Evolutionary conservation across 2,888 invertebrate genomes (phyloP), one percentile per base, ranked within the genome.

Genomic region (Synergus gifuensis): DNA sequence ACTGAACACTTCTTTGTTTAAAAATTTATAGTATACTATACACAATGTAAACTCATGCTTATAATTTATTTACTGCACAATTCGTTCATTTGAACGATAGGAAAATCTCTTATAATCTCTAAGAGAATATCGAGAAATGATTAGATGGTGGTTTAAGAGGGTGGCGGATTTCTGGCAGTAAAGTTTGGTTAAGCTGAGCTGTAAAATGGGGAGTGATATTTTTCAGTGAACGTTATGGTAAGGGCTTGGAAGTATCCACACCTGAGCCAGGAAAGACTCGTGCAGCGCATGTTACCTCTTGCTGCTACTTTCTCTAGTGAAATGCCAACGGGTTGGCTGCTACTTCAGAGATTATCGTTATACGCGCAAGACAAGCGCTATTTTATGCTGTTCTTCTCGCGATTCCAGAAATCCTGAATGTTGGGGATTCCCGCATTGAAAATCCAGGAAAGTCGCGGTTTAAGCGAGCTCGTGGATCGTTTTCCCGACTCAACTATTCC

Each of bases 291-390:
- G 86, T 85, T 73, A 73, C 49, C 83, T 85, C 85, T 87, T 87
- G 36, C 36, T 83, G 86, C 88, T 88, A 90, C 90, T 90, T 91
- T 90, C 90, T 90, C 91, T 88, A 87, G 89, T 89, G 90, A 90
- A 91, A 90, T 90, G 90, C 89, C 89, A 88, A 89, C 88, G 87
- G 87, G 89, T 89, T 88, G 87, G 85, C 85, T 83, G 84, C 83
- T 83, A 88, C 86, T 85, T 84, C 85, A 88, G 85, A 87, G 87
- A 88, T 88, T 88, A 88, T 87, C 86, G 84, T 64, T 36, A 40
- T 16, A 54, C n/a, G 54, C n/a, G 5, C 36, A n/a, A n/a, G 36
- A 54, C 54, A n/a, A 54, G 28, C 18, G 28, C 54, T 28, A 36
- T 40, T 73, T 58, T 58, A 36, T 40, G 73, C 54, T 49, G 14